Evolutionary conservation across 2,113 vertebrate genomes (phyloP).

Genomic region (Campylorhamphus procurvoides): DNA sequence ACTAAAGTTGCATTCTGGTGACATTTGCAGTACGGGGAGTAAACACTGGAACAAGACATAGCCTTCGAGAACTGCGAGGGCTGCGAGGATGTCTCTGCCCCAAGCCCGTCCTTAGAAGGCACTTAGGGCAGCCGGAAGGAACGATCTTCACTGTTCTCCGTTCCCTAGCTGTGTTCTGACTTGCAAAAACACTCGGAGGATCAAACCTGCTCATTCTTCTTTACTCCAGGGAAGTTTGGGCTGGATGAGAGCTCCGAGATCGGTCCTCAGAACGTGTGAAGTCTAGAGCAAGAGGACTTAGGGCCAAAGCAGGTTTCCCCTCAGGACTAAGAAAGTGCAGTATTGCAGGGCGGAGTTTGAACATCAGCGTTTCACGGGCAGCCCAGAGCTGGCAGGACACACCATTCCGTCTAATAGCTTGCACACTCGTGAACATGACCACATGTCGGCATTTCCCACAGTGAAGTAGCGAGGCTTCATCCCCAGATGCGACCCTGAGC

Average conservation of each 20-base stretch:
- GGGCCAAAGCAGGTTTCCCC: neutral
- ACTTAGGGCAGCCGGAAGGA: neutral
- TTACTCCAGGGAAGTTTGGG: neutral
- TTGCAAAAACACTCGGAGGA: neutral
- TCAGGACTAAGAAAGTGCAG: neutral
- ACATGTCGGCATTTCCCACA: neutral
- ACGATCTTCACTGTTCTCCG: fast-evolving
- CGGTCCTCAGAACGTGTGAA: neutral
- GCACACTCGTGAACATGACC: neutral
- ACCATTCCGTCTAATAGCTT: neutral
- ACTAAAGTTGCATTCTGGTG: constrained; percentile 60
- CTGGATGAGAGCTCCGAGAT: neutral
- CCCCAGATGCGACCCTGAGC: fast-evolving
- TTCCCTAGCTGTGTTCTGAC: neutral
- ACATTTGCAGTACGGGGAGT: constrained; percentile 8
- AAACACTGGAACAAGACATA: neutral
- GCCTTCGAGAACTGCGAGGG: neutral
- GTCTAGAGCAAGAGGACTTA: neutral
- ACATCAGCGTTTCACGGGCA: neutral
- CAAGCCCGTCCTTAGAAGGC: neutral
- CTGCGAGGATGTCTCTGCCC: neutral
- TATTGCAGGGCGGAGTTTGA: fast-evolving
- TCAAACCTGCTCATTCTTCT: neutral
- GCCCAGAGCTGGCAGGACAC: neutral
- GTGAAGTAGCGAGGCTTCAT: neutral